Base-by-base conservation (phyloP, 2,113 vertebrate genomes). In the Nothobranchius kuhntae region DNA sequence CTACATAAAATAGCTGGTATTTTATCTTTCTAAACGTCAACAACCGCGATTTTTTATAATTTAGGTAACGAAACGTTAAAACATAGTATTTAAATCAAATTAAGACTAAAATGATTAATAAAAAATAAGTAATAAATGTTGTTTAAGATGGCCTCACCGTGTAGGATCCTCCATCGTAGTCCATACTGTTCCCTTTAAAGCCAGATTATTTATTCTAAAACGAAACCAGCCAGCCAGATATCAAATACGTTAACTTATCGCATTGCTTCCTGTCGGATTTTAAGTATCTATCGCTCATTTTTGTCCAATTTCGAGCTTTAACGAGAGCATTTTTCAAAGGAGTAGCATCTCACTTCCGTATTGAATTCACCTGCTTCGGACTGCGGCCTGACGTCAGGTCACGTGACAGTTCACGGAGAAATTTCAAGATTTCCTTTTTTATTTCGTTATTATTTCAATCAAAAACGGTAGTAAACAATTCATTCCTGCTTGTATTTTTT, bases 291-390 rank as follows among this genome's bases (percentile, higher is more conserved):
- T 8, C 17, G 3, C 48, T 61, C 12, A 17, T 59, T 40, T 38
- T 12, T 35, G 9, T 24, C 2, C 9, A 47, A 7, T 53, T 67
- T 50, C 3, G 4, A 42, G 13, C 53, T 8, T 6, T 52, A 13
- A 26, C 21, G 21, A 35, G 55, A 26, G 30, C 74, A 77, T 78
- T 42, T 65, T 76, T 13, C 0, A 0, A 1, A 13, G 10, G 45
- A 45, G 6, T 13, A 45, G 26, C 66, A 47, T 45, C 57, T 71
- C 42, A 79, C 79, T 88, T 91, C 89, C 89, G 79, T 56, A 5
- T 83, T 70, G 3, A 42, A 1, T 75, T 36, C 75, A 57, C 63
- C 59, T 77, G 75, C 54, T 53, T 55, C 15, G 65, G 73, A 83
- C 79, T 73, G 0, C 30, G 52, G n/a, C 24, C 1, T 45, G 8